phyloP scores from a whole-genome alignment of 2,888 invertebrate species.

The Nesidiocoris tenuis region DNA sequence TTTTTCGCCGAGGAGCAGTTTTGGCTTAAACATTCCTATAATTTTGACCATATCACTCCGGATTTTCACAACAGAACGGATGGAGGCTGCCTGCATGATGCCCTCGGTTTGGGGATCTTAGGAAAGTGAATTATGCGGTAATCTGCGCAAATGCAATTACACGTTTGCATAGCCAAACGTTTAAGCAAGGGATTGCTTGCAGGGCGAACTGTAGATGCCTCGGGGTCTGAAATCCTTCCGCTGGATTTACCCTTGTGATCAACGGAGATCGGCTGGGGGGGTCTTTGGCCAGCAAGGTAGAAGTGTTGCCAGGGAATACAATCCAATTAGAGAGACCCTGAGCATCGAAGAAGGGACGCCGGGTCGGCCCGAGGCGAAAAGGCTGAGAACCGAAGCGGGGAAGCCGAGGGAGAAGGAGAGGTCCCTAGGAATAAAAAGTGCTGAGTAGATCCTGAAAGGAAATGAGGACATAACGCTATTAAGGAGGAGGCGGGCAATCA shows the following conservation, averaged over 20 bases:
- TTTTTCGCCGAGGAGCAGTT: no score
- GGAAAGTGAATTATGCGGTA: not conserved
- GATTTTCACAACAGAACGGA: no score
- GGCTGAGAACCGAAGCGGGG: not conserved
- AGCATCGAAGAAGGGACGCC: conserved; percentile 3
- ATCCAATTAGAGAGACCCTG: conserved; percentile 35
- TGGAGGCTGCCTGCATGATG: no score
- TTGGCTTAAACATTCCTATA: no score
- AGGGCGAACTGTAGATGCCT: not conserved
- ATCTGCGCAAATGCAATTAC: not conserved
- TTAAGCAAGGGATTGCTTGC: not conserved
- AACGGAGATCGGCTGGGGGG: conserved; percentile 8
- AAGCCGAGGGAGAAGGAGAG: conserved; percentile 7
- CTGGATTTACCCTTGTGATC: conserved; percentile 38
- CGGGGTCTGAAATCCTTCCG: conserved; percentile 15
- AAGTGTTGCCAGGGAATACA: conserved; percentile 39
- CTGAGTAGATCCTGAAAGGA: conserved; percentile 33
- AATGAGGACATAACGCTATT: conserved; percentile 42
- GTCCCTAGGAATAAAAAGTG: conserved; percentile 36
- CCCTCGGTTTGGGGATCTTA: not conserved
- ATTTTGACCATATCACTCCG: no score
- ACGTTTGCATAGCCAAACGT: not conserved
- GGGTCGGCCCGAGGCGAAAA: conserved; percentile 4
- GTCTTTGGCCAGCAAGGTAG: conserved; percentile 36
- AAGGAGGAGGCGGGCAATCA: conserved; percentile 29